Evolutionary conservation across 2,113 vertebrate species (phyloP).

Genomic region (Gambusia affinis): DNA sequence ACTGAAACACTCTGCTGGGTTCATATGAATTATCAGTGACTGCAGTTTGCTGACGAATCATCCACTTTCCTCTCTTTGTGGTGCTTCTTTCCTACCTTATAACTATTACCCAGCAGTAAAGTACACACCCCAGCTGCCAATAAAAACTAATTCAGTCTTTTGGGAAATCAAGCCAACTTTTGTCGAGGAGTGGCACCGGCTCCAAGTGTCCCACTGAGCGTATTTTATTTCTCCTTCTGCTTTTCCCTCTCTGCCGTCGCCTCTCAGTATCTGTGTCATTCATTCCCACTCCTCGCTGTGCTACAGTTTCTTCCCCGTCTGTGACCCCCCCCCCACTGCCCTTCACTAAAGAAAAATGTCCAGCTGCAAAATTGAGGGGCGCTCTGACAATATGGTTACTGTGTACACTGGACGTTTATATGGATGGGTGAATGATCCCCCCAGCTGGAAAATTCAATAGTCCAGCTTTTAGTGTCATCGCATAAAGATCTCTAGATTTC

Average conservation of each 20-base stretch:
- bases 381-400: constrained; percentile 39
- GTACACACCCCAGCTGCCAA: constrained; percentile 41
- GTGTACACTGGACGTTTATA: constrained; percentile 38
- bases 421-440: constrained; percentile 37
- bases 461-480: constrained; percentile 42
- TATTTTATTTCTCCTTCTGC: constrained; percentile 27
- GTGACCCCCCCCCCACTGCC: constrained; percentile 40
- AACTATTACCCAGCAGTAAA: constrained; percentile 35
- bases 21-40: constrained; percentile 28
- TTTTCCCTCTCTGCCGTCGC: constrained; percentile 1
- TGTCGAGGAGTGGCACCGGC: constrained; percentile 50
- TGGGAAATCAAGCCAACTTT: constrained; percentile 62
- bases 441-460: constrained; percentile 41
- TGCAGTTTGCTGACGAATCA: constrained; percentile 70
- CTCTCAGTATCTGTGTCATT: constrained; percentile 28
- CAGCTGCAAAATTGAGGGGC: constrained; percentile 25
- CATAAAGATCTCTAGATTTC: constrained; percentile 41
- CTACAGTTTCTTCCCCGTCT: neutral
- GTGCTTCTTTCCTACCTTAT: constrained; percentile 40
- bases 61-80: constrained; percentile 37
- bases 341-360: constrained; percentile 34
- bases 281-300: constrained; percentile 4
- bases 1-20: constrained; percentile 37
- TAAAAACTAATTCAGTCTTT: constrained; percentile 69
- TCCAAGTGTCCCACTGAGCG: constrained; percentile 57